Percentiles rank a stretch among this genome's conserved stretches.
Conservation (phyloP, 1,140 invertebrate species). For the Drosophila miranda region DNA sequence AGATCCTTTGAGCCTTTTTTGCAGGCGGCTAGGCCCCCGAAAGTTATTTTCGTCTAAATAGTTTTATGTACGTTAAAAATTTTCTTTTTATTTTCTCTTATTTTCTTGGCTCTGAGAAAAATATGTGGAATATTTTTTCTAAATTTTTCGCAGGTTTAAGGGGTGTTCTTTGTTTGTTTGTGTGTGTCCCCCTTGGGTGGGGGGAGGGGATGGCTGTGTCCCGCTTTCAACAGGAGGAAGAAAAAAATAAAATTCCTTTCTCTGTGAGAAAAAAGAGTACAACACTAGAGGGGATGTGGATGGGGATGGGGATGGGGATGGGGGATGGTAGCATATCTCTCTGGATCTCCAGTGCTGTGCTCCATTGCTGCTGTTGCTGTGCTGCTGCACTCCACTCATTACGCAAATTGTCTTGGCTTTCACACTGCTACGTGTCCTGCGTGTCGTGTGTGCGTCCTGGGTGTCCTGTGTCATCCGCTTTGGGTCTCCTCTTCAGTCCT, state of each 20-base stretch:
- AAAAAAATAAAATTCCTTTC: slow-evolving; percentile 32
- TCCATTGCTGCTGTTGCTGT: not conserved
- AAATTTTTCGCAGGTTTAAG: slow-evolving; percentile 10
- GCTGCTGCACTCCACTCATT: slow-evolving; percentile 54
- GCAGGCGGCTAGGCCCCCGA: slow-evolving; percentile 6
- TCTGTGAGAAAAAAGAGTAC: slow-evolving; percentile 1
- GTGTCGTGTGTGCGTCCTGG: slow-evolving; percentile 9
- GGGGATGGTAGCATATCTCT: too few species aligned
- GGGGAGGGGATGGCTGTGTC: slow-evolving; percentile 7
- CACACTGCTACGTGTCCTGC: slow-evolving; percentile 36
- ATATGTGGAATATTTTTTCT: slow-evolving; percentile 5
- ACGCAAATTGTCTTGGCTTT: slow-evolving; percentile 69
- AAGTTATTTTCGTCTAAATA: slow-evolving; percentile 61
- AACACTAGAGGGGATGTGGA: not conserved
- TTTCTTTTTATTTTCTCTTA: slow-evolving; percentile 42
- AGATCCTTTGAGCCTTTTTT: slow-evolving; percentile 43
- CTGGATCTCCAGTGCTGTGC: slow-evolving; percentile 4
- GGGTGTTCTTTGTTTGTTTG: slow-evolving; percentile 11
- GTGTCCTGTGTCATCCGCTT: slow-evolving; percentile 5
- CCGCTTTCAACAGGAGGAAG: slow-evolving; percentile 12
- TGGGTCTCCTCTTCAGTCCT: not conserved
- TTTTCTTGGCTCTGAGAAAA: slow-evolving; percentile 22
- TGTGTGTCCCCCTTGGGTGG: slow-evolving; percentile 24
- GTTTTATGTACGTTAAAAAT: slow-evolving; percentile 39
- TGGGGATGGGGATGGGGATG: not conserved